Conservation (phyloP, 2,797 vertebrate genomes). For the Pseudochromis fuscus region DNA sequence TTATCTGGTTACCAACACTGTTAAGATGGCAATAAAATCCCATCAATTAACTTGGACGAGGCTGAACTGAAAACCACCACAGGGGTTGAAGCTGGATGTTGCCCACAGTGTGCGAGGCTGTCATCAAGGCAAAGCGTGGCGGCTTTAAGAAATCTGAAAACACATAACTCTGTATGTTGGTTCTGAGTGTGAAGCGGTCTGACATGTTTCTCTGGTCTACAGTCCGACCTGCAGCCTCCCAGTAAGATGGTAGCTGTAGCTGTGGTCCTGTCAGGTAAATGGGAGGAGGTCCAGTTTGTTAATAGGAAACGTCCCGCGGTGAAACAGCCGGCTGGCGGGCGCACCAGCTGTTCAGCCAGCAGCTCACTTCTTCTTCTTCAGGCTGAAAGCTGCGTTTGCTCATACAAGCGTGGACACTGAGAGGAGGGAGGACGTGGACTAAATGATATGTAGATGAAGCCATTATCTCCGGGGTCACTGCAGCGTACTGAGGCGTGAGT, state of each 20-base stretch:
- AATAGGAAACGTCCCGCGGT: constrained; percentile 56
- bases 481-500: constrained; percentile 5
- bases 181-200: constrained; percentile 11
- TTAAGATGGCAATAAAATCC: too few relatives aligned
- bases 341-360: constrained; percentile 58
- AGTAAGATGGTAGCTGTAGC: constrained; percentile 14
- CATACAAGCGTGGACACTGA: constrained; percentile 2
- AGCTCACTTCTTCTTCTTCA: constrained; percentile 24
- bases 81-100: too few relatives aligned
- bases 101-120: too few relatives aligned
- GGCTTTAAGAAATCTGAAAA: too few relatives aligned
- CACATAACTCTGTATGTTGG: too few relatives aligned
- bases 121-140: too few relatives aligned
- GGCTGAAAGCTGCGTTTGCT: constrained; percentile 44
- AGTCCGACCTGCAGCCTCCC: constrained; percentile 25
- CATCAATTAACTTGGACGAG: too few relatives aligned
- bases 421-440: neutral
- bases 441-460: neutral
- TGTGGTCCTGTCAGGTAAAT: constrained; percentile 23
- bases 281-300: constrained; percentile 41
- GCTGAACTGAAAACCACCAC: too few relatives aligned
- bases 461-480: neutral
- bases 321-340: constrained; percentile 47
- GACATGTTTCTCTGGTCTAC: neutral
- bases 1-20: too few relatives aligned